Base-by-base conservation (phyloP, 2,888 invertebrate species). In the Pollenia griseotomentosa region DNA sequence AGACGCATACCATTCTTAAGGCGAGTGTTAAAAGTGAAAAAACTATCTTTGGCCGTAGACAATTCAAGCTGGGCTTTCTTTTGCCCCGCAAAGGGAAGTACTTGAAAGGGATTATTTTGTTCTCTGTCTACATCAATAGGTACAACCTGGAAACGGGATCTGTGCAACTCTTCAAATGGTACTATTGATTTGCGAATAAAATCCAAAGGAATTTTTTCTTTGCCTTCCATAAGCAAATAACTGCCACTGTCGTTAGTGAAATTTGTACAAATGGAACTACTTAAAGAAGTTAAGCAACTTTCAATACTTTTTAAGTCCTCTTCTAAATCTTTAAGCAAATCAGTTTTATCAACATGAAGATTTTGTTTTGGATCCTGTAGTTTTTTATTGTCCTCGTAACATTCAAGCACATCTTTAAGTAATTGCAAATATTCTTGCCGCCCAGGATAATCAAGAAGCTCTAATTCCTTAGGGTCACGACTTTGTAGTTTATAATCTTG, bases 191-290 rank as follows among this genome's bases (percentile, higher is more conserved):
- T 93, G 1, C 92, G 91, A 65, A 93, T 90, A 48, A 91, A 93
- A 71, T 93, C 93, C 40, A 92, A 83, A 0, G 93, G 93, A 40
- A 93, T 89, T 87, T 93, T 93, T 1, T 90, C 92, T 48, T 91
- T 90, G 1, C 91, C 91, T 51, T 92, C 91, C 42, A 93, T 88
- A 9, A 92, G 77, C 2, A 93, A 63, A 48, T 89, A 93, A 70
- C 93, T 93, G 12, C 93, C 93, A 70, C 93, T 93, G 82, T 93
- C 93, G 42, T 92, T 90, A 0, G 92, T 91, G 0, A 93, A 90
- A 88, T 93, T 93, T 1, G 93, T 93, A 73, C 93, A 93, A 0
- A 90, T 86, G 0, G 93, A 93, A 77, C 93, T 93, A 55, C 92
- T 91, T 1, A 93, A 85, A 2, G 93, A 93, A 0, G 90, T 91